Evolutionary conservation across 2,797 vertebrate species (phyloP).

Genomic region (Somateria mollissima): DNA sequence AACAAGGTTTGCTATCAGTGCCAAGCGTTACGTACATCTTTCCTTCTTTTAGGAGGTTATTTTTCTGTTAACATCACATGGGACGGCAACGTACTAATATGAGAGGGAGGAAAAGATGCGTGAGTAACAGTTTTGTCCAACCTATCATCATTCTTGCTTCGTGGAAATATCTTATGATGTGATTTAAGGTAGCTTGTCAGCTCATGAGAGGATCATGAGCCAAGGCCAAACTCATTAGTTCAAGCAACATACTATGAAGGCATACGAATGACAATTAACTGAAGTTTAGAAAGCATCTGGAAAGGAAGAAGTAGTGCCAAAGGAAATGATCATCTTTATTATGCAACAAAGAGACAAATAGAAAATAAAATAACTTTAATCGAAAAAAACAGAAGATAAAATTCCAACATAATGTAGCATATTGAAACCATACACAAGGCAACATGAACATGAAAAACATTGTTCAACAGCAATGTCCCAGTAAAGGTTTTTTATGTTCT

Average conservation of each 20-base stretch:
- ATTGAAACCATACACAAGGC: constrained; percentile 33
- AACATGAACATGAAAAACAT: neutral
- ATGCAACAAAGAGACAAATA: constrained; percentile 33
- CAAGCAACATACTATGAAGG: neutral
- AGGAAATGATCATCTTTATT: constrained; percentile 60
- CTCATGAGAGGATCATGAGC: neutral
- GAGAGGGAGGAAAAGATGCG: neutral
- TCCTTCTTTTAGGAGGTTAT: neutral
- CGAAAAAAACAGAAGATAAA: constrained; percentile 44
- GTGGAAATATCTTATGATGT: neutral
- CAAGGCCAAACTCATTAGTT: neutral
- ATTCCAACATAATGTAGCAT: constrained; percentile 22
- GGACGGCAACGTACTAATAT: neutral
- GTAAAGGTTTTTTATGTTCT: neutral
- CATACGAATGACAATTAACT: neutral
- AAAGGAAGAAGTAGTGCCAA: constrained; percentile 10
- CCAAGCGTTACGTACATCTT: neutral
- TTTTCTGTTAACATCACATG: neutral
- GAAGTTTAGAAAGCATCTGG: neutral
- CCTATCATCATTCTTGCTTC: neutral
- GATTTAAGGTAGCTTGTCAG: neutral
- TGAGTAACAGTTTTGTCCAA: neutral
- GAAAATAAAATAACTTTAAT: constrained; percentile 63
- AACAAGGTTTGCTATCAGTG: neutral
- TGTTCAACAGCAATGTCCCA: neutral